Percentiles rank a stretch among this genome's conserved stretches.
phyloP scores from a whole-genome alignment of 2,113 vertebrate genomes.

The Polypterus senegalus region DNA sequence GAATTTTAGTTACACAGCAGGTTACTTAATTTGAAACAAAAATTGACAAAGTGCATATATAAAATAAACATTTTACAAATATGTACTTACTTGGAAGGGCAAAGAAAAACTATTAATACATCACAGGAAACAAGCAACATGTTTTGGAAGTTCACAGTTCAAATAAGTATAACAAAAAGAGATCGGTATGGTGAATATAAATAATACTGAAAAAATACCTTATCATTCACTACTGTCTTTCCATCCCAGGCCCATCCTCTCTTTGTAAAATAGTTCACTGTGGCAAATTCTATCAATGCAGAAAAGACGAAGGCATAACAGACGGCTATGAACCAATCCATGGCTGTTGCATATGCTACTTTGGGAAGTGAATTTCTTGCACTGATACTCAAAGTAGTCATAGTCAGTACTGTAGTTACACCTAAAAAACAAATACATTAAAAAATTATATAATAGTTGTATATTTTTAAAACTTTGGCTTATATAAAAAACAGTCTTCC shows the following conservation, averaged over 20 bases:
- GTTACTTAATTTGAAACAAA: too few relatives aligned
- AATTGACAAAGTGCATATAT: too few relatives aligned
- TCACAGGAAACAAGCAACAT: too few relatives aligned
- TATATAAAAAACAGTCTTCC: slow-evolving; percentile 12
- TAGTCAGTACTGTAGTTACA: slow-evolving; percentile 91
- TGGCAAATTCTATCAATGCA: slow-evolving; percentile 75
- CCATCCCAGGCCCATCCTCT: slow-evolving; percentile 98
- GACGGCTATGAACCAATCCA: slow-evolving; percentile 99
- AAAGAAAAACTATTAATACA: too few relatives aligned
- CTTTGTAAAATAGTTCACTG: slow-evolving; percentile 98
- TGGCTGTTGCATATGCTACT: slow-evolving; percentile 78
- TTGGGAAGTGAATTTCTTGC: slow-evolving; percentile 67
- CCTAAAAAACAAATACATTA: slow-evolving; percentile 40
- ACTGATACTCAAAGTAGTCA: slow-evolving; percentile 80
- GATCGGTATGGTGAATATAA: too few relatives aligned
- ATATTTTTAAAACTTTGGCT: too few relatives aligned
- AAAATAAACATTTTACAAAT: too few relatives aligned
- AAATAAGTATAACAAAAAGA: too few relatives aligned
- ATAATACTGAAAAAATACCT: slow-evolving; percentile 56
- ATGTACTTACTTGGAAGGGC: too few relatives aligned
- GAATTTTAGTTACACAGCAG: too few relatives aligned
- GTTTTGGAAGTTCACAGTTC: too few relatives aligned
- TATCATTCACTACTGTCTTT: slow-evolving; percentile 89
- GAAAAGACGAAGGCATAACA: slow-evolving; percentile 77
- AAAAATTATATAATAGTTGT: background rate